Percentiles rank a stretch among this genome's conserved stretches.
Evolutionary conservation across 2,113 vertebrate species (phyloP).

Genomic region (Cheilinus undulatus): DNA sequence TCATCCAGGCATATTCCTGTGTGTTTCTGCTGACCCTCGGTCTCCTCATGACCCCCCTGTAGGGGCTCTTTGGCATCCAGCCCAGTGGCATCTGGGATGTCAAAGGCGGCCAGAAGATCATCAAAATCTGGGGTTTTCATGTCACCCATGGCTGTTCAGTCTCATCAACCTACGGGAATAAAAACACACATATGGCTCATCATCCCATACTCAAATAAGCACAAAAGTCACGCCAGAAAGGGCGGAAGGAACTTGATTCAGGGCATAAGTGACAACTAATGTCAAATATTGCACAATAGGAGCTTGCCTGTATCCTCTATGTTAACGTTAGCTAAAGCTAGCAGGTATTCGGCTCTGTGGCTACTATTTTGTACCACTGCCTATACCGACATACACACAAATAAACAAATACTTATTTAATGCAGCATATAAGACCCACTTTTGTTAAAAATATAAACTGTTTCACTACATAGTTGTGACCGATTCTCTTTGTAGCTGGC

Average conservation of each 20-base stretch:
- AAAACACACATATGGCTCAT: constrained; percentile 17
- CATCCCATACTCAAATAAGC: neutral
- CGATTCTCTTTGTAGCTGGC: constrained; percentile 17
- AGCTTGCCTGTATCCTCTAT: neutral
- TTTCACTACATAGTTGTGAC: neutral
- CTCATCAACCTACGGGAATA: constrained; percentile 74
- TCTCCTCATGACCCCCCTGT: constrained; percentile 88
- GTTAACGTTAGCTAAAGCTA: constrained; percentile 39
- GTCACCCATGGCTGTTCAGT: constrained; percentile 93
- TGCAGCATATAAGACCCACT: rapidly evolving
- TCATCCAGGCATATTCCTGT: constrained; percentile 90
- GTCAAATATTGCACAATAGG: neutral
- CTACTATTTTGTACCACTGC: neutral
- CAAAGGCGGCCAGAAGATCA: constrained; percentile 97
- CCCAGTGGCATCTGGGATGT: constrained; percentile 97
- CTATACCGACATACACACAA: neutral
- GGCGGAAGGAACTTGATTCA: too few relatives aligned
- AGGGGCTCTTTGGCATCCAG: constrained; percentile 95
- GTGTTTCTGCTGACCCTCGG: constrained; percentile 89
- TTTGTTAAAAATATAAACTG: neutral
- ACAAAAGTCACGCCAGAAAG: neutral
- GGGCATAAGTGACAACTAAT: neutral
- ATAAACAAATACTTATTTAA: neutral
- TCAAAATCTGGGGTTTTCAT: constrained; percentile 99
- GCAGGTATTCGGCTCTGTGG: neutral